Evolutionary conservation across 53 echinoderm and acorn worm genomes (phyloP), one percentile per base, ranked within the genome.

Genomic region (Luidia sarsii): DNA sequence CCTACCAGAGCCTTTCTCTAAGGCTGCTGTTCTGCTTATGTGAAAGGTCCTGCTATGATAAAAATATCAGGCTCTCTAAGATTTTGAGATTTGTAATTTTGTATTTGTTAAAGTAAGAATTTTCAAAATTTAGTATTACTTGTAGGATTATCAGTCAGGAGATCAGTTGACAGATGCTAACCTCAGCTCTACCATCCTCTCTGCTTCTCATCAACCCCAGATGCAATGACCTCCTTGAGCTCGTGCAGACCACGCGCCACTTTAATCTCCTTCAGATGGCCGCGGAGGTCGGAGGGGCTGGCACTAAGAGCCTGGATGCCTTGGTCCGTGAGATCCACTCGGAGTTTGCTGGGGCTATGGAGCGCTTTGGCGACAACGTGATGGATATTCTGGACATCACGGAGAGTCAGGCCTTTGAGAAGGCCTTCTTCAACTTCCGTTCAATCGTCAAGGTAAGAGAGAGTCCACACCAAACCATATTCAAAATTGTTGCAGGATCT

Each of bases 201-300:
- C n/a, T n/a, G n/a, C n/a, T n/a, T n/a, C n/a, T n/a, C n/a, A n/a
- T n/a, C n/a, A n/a, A n/a, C 16, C 11, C 7, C 29, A 96, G 96
- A 64, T 96, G 96, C 65, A 96, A 96, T 85, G 96, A 96, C 34
- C 80, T 96, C 14, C 86, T 96, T 0, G 96, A 96, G 81, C 80
- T 93, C 18, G 93, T 93, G 25, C 96, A 96, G 41, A 96, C 96
- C 36, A 92, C 92, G 10, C 82, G 96, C 3, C 96, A 96, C 77
- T 96, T 96, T 86, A 90, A 93, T 83, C 90, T 96, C 19, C 87
- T 96, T 1, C 88, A 93, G 88, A 96, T 82, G 65, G 90, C 96
- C 0, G 96, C 96, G 0, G 96, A 93, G 80, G 96, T 96, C 10
- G 96, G 96, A 25, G 96, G 96, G 50, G 96, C 96, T 3, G 96